Evolutionary conservation across 2,888 invertebrate genomes (phyloP).

Genomic region (Amblyjoppa proteus): DNA sequence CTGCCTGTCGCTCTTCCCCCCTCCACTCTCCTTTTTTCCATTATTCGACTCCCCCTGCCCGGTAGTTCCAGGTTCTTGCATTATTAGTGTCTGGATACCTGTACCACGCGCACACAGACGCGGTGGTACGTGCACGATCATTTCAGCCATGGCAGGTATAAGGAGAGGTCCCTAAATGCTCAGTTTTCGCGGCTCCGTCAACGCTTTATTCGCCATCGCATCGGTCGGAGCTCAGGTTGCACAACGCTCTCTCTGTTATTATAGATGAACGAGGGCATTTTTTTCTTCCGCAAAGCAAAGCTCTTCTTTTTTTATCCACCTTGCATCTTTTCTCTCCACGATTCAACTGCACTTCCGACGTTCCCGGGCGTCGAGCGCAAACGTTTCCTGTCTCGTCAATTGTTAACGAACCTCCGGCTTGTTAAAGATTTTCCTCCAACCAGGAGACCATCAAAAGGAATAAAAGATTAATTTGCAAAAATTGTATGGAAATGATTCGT

Average conservation of each 20-base stretch:
- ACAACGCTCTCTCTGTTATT: constrained; percentile 4
- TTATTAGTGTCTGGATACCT: constrained; percentile 40
- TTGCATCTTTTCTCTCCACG: not conserved
- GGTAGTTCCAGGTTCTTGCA: constrained; percentile 33
- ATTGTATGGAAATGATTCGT: not conserved
- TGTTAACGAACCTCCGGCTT: constrained; percentile 8
- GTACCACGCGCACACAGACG: not conserved
- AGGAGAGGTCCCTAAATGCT: not conserved
- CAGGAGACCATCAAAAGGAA: no score
- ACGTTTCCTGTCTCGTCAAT: constrained; percentile 37
- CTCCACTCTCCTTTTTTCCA: constrained; percentile 34
- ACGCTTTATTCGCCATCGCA: not conserved
- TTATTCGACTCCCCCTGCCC: constrained; percentile 5
- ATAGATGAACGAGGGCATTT: constrained; percentile 11
- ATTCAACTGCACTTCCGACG: constrained; percentile 33
- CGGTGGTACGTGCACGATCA: not conserved
- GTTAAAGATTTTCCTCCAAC: constrained; percentile 10
- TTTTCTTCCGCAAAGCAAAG: not conserved
- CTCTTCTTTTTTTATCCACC: not conserved
- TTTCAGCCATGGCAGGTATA: not conserved
- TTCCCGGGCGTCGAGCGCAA: constrained; percentile 20
- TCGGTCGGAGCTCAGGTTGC: not conserved
- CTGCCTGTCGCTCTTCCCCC: constrained; percentile 32
- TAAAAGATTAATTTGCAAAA: no score
- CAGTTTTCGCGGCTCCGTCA: not conserved